phyloP scores from a whole-genome alignment of 2,113 vertebrate genomes.

The Gnathonemus longibarbis region DNA sequence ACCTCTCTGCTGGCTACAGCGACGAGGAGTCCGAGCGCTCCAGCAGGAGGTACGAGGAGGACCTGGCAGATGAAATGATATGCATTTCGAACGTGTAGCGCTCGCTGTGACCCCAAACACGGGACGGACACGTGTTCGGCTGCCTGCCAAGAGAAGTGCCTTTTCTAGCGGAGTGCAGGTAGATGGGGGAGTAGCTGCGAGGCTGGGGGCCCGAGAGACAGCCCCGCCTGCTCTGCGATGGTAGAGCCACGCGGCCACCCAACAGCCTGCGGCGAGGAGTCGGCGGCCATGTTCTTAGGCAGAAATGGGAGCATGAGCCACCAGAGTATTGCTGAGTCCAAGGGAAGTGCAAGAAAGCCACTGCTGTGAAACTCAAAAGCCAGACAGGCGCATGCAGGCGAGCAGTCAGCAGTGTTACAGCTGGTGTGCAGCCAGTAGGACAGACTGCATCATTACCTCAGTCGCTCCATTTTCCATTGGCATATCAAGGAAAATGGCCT shows the following conservation, averaged over 20 bases:
- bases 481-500: conserved; percentile 73
- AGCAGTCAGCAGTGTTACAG: conserved; percentile 23
- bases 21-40: conserved; percentile 78
- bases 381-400: background rate
- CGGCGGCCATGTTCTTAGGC: background rate
- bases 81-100: conserved; percentile 98
- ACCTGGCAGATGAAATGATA: conserved; percentile 97
- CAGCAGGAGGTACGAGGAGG: conserved; percentile 78
- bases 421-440: conserved; percentile 79
- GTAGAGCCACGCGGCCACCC: background rate
- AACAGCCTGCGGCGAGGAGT: background rate
- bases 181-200: conserved; percentile 39
- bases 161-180: conserved; percentile 66
- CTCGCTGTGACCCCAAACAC: conserved; percentile 38
- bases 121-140: conserved; percentile 59
- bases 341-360: background rate
- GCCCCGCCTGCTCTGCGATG: background rate
- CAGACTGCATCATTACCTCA: conserved; percentile 78
- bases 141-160: conserved; percentile 87
- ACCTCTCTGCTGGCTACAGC: conserved; percentile 82
- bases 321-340: conserved; percentile 4
- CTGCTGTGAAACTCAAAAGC: background rate
- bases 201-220: conserved; percentile 14
- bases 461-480: conserved; percentile 66
- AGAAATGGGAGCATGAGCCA: background rate